Evolutionary conservation across 2,797 vertebrate genomes (phyloP), one percentile per base, ranked within the genome.

Genomic region (Myotis daubentonii): DNA sequence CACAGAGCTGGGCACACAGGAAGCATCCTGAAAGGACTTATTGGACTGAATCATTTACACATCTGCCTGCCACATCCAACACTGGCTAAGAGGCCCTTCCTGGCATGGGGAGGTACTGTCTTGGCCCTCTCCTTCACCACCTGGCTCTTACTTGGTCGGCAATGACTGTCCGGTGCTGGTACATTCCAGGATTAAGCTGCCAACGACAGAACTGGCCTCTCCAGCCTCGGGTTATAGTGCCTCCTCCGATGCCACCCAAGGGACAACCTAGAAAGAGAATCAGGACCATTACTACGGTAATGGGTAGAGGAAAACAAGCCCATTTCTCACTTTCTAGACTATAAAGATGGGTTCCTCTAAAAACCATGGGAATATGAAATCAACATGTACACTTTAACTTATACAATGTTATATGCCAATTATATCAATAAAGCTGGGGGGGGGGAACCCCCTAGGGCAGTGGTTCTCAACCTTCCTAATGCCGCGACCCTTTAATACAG

Each of bases 161-260:
- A 0, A 98, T 98, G 75, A 99, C 99, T 0, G 99, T 99, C 98
- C 98, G 99, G 30, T 99, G 99, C 94, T 99, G 98, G 98, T 99
- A 99, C 98, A 99, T 98, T 80, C 99, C 99, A 68, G 99, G 99
- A 82, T 99, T 99, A 78, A 99, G 98, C 91, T 99, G 99, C 99
- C 99, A 99, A 84, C 99, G 98, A 96, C 99, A 99, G 98, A 99
- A 99, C 85, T 99, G 99, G 0, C 99, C 99, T 95, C 98, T 98
- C 99, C 99, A 99, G 10, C 99, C 99, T 79, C 99, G 98, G 0
- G 99, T 99, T 95, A 99, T 99, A 96, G 99, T 99, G 25, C 99
- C 99, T 97, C 99, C 99, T 5, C 99, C 99, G 0, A 99, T 99
- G 2, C 99, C 99, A 0, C 99, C 99, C 5, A 99, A 98, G 0